Base-by-base conservation (phyloP, 2,113 vertebrate species). In the Pygoscelis adeliae region DNA sequence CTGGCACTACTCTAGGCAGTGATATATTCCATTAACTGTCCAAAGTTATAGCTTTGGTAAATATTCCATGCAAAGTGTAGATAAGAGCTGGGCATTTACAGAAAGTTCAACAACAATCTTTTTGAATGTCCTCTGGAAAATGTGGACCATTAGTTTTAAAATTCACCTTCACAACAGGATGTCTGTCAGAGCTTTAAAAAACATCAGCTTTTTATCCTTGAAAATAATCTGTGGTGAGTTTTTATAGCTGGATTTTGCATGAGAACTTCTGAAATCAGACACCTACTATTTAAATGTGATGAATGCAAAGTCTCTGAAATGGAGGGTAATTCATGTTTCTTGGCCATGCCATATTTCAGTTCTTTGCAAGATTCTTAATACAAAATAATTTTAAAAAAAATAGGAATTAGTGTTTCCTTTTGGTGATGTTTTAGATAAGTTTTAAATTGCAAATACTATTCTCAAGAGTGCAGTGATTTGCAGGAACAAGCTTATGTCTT, bases 221-320 rank as follows among this genome's bases (percentile, higher is more conserved):
- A 93, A 89, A 96, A 93, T 92, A 94, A 93, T 93, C 76, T 83
- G 86, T 96, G 83, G 61, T 94, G 69, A 93, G 70, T 93, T 96
- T 91, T 97, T 90, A 89, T 97, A 82, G 93, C 36, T 94, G 95
- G 96, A 96, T 96, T 93, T 93, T 97, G 97, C 97, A 97, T 97
- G 96, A 97, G 78, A 95, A 42, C 79, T 85, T 83, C 88, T 90
- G 88, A 90, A 96, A 88, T 80, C 83, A 87, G 90, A 79, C 85
- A 89, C 46, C 62, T 95, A 80, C 79, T 91, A 92, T 87, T 90
- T 98, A 88, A 92, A 96, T 90, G 91, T 96, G 66, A 90, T 90
- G 69, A 94, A 91, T 78, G 73, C 85, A 47, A 91, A 95, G 72
- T 94, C 88, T 96, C 92, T 92, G 92, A 92, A 94, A 88, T 83